These are phyloP conservation scores for Drosophila phalerata DNA, from an alignment of 2,888 invertebrate species.

Conservation along the genomic window DNA sequence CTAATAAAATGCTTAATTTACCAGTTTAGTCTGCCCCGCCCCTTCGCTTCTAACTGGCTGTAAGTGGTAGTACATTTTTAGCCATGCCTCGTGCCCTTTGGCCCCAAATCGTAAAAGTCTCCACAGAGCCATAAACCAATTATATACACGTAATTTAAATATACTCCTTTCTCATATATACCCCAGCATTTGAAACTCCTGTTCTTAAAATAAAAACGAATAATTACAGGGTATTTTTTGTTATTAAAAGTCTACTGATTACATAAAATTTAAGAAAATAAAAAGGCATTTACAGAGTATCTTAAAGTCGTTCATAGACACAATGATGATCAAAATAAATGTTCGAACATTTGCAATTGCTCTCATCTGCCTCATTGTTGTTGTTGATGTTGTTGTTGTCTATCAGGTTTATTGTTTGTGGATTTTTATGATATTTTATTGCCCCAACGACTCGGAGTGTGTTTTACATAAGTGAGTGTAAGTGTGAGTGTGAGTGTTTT, in stretches of 20 bases:
- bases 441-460: slow-evolving; percentile 23
- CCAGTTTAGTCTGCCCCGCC: slow-evolving; percentile 32
- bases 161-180: slow-evolving; percentile 1
- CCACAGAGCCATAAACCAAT: slow-evolving; percentile 33
- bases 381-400: slow-evolving; percentile 26
- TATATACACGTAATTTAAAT: slow-evolving; percentile 18
- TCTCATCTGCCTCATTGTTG: slow-evolving; percentile 5
- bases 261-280: too few species aligned
- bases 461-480: neutral
- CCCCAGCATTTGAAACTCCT: neutral
- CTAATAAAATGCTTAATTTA: slow-evolving; percentile 79
- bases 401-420: slow-evolving; percentile 54
- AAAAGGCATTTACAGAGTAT: slow-evolving; percentile 15
- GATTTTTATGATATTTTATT: slow-evolving; percentile 66
- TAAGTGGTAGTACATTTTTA: slow-evolving; percentile 28
- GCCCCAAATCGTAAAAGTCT: slow-evolving; percentile 27
- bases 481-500: slow-evolving; percentile 2
- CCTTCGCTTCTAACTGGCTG: slow-evolving; percentile 1
- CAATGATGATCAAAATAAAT: neutral
- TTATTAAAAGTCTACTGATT: neutral
- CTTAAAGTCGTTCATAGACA: neutral
- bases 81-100: slow-evolving; percentile 18
- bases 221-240: neutral
- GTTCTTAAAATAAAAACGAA: neutral
- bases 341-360: slow-evolving; percentile 1